Evolutionary conservation across 2,888 invertebrate species (phyloP).

Genomic region (Nomada hirtipes): DNA sequence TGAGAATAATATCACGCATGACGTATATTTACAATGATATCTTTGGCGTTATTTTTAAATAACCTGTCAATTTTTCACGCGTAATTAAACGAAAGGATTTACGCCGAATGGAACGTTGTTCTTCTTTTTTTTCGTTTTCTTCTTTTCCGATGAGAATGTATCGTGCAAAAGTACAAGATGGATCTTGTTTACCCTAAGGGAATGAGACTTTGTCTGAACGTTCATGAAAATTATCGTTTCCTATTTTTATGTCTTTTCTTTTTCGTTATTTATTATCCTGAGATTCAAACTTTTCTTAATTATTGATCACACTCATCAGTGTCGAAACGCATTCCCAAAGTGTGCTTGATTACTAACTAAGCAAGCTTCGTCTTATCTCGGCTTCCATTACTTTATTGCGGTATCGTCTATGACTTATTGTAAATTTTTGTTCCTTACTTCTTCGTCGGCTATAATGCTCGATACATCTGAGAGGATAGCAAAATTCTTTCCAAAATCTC

Average conservation of each 20-base stretch:
- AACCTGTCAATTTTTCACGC: slow-evolving; percentile 60
- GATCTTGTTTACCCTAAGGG: background rate
- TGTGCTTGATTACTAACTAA: slow-evolving; percentile 50
- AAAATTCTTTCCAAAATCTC: background rate
- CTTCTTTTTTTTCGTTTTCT: background rate
- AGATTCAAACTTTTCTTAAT: slow-evolving; percentile 65
- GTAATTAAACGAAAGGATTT: slow-evolving; percentile 10
- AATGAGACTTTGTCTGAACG: slow-evolving; percentile 7
- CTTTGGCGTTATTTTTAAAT: slow-evolving; percentile 63
- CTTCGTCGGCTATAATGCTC: background rate
- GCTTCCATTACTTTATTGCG: slow-evolving; percentile 59
- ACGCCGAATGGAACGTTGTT: slow-evolving; percentile 16
- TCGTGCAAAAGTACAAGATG: slow-evolving; percentile 7
- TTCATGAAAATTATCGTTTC: slow-evolving; percentile 27
- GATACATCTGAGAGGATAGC: background rate
- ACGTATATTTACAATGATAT: slow-evolving; percentile 53
- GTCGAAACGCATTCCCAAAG: slow-evolving; percentile 6
- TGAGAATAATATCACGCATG: slow-evolving; percentile 8
- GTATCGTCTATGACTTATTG: slow-evolving; percentile 37
- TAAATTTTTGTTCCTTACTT: slow-evolving; percentile 33
- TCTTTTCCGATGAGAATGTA: background rate
- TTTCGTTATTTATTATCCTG: slow-evolving; percentile 50
- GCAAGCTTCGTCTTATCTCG: slow-evolving; percentile 47
- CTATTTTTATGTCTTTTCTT: slow-evolving; percentile 6
- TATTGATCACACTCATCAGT: slow-evolving; percentile 15